Base-by-base conservation (phyloP, 2,888 invertebrate genomes). In the Gymnocheta viridis region DNA sequence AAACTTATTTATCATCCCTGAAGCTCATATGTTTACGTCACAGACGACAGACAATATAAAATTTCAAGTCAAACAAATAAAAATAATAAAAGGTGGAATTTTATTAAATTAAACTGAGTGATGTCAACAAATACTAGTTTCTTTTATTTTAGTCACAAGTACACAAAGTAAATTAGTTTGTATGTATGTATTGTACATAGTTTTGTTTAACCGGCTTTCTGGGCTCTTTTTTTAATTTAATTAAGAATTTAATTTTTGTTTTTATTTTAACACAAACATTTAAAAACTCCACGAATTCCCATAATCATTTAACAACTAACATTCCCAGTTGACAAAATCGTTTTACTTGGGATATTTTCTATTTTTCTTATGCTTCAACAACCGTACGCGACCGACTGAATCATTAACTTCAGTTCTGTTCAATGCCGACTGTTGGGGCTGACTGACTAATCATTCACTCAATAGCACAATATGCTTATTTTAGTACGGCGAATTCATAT, bases 201-300 rank as follows among this genome's bases (percentile, higher is more conserved):
- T 44, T 66, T 51, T 62, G 60, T 70, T 41, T 32, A 51, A 69
- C 32, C 47, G 29, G 5, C 12, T 44, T 49, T 27, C 38, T 32
- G 5, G 7, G 29, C 7, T 49, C 27, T 56, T 56, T 64, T 24
- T 22, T 29, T 49, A 17, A 19, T 51, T 60, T 41, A 19, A 49
- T 35, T 27, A 29, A 27, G 6, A 35, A 24, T 47, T 79, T n/a
- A 9, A 60, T 47, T 64, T 56, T 54, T 9, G 24, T 19, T 58
- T 66, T 70, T 4, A 62, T 58, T 66, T 70, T 4, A 62, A 47
- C 62, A 86, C 86, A 82, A 85, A 87, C 87, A 87, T 87, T 86
- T 85, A 29, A 87, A 41, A 35, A 87, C 54, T 24, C 86, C 85
- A 62, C 85, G 86, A 49, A 87, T 73, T 83, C 86, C 85, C 87